These are phyloP conservation scores for Tenodera sinensis DNA, from an alignment of 2,888 invertebrate genomes.

Conservation along the genomic window DNA sequence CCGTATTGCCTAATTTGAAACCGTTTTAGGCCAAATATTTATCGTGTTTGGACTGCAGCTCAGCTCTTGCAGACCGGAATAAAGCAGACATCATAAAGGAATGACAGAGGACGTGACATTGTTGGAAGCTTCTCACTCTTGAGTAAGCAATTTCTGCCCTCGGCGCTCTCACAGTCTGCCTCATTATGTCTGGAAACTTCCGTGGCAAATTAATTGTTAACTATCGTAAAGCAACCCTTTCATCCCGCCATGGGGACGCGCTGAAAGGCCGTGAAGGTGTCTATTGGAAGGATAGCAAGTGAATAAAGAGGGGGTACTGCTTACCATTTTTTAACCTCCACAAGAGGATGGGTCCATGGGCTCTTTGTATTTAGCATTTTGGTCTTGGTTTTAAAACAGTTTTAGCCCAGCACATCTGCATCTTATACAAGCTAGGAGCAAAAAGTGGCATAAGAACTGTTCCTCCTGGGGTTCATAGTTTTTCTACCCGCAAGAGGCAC, in stretches of 20 bases:
- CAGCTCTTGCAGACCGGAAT: background rate
- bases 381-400: slow-evolving; percentile 23
- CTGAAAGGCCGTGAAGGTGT: slow-evolving; percentile 18
- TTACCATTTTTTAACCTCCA: slow-evolving; percentile 2
- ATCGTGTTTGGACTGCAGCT: background rate
- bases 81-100: background rate
- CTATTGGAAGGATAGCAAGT: slow-evolving; percentile 18
- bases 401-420: slow-evolving; percentile 20
- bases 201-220: slow-evolving; percentile 29
- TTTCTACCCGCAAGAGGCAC: background rate
- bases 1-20: no score
- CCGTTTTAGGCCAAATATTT: no score
- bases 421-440: background rate
- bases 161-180: background rate
- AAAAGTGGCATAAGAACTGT: background rate
- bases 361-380: slow-evolving; percentile 21
- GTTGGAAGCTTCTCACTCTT: background rate
- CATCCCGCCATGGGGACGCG: background rate
- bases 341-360: background rate
- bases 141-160: background rate
- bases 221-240: slow-evolving; percentile 11
- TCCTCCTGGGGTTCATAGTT: background rate
- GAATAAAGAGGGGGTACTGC: background rate
- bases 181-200: slow-evolving; percentile 15
- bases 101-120: background rate